These are phyloP conservation scores for Barbus barbus DNA, from an alignment of 2,113 vertebrate species.

Conservation along the genomic window DNA sequence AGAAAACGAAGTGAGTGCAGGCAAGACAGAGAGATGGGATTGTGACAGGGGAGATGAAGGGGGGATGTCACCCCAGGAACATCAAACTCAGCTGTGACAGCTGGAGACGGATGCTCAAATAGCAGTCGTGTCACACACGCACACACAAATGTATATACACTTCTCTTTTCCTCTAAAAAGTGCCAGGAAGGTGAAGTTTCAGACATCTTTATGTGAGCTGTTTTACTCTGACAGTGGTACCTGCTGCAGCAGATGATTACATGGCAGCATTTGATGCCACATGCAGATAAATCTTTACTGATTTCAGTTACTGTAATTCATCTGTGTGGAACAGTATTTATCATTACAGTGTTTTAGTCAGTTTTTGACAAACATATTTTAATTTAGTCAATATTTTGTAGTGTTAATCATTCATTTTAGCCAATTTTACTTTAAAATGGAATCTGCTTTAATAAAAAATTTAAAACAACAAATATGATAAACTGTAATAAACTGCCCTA, in stretches of 20 bases:
- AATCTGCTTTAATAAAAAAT: background rate
- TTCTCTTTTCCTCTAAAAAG: background rate
- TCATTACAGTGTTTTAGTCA: background rate
- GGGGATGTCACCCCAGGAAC: slow-evolving; percentile 37
- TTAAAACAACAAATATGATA: too few relatives aligned
- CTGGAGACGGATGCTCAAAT: slow-evolving; percentile 23
- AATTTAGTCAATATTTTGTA: background rate
- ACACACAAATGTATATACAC: slow-evolving; percentile 37
- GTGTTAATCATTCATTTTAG: background rate
- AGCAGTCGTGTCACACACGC: slow-evolving; percentile 14
- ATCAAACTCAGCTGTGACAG: slow-evolving; percentile 37
- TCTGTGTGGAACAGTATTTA: background rate
- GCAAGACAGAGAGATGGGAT: slow-evolving; percentile 24
- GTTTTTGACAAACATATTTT: background rate
- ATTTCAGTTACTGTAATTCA: background rate
- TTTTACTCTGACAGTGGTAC: background rate
- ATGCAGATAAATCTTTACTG: background rate
- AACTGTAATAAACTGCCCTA: too few relatives aligned
- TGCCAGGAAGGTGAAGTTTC: background rate
- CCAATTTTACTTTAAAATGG: background rate
- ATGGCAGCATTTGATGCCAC: background rate
- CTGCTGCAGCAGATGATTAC: background rate
- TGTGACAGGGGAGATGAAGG: slow-evolving; percentile 40
- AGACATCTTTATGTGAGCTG: slow-evolving; percentile 4
- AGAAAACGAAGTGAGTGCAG: slow-evolving; percentile 6